Evolutionary conservation across 2,113 vertebrate species (phyloP).

Genomic region (Triplophysa tibetana): DNA sequence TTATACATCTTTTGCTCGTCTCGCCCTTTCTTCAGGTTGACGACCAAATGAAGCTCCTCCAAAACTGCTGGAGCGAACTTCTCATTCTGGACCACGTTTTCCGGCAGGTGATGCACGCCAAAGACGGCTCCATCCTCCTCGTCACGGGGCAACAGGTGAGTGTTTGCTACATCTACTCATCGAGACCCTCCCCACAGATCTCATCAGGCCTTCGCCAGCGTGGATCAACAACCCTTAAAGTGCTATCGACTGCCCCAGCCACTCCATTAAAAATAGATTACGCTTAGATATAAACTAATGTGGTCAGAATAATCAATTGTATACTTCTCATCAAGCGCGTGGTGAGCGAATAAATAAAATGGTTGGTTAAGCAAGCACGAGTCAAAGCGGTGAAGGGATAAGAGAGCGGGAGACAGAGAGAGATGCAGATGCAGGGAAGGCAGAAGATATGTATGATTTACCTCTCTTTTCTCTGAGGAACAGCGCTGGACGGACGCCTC

Average conservation of each 20-base stretch:
- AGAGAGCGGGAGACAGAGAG: constrained; percentile 30
- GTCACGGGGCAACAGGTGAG: constrained; percentile 98
- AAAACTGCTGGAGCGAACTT: constrained; percentile 99
- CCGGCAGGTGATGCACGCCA: constrained; percentile 93
- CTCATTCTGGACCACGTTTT: constrained; percentile 97
- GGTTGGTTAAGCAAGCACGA: constrained; percentile 51
- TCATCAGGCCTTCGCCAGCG: constrained; percentile 50
- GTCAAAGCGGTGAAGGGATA: constrained; percentile 49
- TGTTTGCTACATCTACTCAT: constrained; percentile 28
- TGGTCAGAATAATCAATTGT: constrained; percentile 66
- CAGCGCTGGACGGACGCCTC: constrained; percentile 59
- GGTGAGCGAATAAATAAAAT: constrained; percentile 57
- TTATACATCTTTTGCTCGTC: neutral
- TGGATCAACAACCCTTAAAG: constrained; percentile 59
- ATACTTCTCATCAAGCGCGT: constrained; percentile 57
- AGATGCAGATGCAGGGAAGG: constrained; percentile 38
- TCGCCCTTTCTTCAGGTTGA: constrained; percentile 80
- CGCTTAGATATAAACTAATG: constrained; percentile 63
- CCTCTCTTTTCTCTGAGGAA: constrained; percentile 56
- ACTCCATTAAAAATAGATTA: constrained; percentile 71
- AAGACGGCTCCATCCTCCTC: constrained; percentile 93
- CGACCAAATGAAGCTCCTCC: constrained; percentile 99
- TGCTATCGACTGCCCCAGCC: constrained; percentile 59
- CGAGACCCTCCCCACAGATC: constrained; percentile 29
- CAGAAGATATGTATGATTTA: constrained; percentile 57